Conservation (phyloP, 2,888 invertebrate genomes). For the Caenorhabditis angaria region DNA sequence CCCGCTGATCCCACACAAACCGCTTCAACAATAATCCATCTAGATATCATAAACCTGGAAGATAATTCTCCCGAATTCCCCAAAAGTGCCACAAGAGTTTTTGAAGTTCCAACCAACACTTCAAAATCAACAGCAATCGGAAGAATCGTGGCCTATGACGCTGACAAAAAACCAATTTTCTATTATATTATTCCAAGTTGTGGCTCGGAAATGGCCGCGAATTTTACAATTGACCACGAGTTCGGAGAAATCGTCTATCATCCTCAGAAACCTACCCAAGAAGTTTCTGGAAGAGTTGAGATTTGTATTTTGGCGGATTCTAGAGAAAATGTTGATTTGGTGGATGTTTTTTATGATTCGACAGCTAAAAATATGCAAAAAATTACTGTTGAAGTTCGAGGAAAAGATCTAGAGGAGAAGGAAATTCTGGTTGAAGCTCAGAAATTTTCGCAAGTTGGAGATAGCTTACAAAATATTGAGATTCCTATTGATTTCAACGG, state of each 20-base stretch:
- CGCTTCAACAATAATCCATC: constrained; percentile 21
- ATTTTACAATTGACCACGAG: constrained; percentile 29
- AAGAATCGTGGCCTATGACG: constrained; percentile 21
- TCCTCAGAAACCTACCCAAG: constrained; percentile 8
- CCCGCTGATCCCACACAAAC: constrained; percentile 16
- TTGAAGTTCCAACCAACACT: constrained; percentile 15
- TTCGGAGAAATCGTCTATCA: constrained; percentile 33
- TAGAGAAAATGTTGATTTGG: constrained; percentile 12
- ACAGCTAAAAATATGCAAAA: constrained; percentile 23
- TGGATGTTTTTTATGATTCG: constrained; percentile 30
- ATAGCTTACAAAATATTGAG: constrained; percentile 17
- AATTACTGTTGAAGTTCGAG: constrained; percentile 19
- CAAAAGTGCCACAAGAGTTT: constrained; percentile 18
- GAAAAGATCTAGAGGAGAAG: neutral
- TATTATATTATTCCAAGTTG: constrained; percentile 31
- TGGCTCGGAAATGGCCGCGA: constrained; percentile 19
- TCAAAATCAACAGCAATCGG: constrained; percentile 28
- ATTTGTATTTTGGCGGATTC: constrained; percentile 27
- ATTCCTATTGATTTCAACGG: constrained; percentile 15
- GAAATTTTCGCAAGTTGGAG: constrained; percentile 12
- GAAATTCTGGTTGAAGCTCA: neutral
- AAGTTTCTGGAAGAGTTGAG: constrained; percentile 5
- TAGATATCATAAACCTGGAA: constrained; percentile 28
- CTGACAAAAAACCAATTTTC: constrained; percentile 15
- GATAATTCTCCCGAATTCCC: constrained; percentile 31